These are phyloP conservation scores for Phyllostomus hastatus DNA, from an alignment of 2,113 vertebrate species.

Conservation along the genomic window DNA sequence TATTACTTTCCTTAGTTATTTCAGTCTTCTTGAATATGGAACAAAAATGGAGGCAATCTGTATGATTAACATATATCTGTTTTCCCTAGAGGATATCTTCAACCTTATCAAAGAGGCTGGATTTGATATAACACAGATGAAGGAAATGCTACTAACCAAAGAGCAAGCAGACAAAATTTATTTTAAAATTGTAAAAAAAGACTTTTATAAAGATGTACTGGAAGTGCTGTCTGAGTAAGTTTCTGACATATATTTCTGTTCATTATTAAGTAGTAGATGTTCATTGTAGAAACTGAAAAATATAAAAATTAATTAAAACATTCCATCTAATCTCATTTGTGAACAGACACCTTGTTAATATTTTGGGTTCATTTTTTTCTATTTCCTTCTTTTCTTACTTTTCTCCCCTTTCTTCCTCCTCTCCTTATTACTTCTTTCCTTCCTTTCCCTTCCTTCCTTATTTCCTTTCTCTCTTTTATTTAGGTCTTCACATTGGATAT, in stretches of 20 bases:
- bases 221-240: slow-evolving; percentile 60
- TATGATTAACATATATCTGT: neutral
- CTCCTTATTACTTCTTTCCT: neutral
- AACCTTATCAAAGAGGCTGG: neutral
- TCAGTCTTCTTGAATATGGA: neutral
- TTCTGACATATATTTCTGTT: neutral
- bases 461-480: neutral
- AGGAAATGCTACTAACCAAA: neutral
- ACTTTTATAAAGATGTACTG: slow-evolving; percentile 48
- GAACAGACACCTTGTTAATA: neutral
- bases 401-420: neutral
- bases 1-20: neutral
- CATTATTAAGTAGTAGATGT: neutral
- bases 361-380: neutral
- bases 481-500: neutral
- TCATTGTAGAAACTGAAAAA: slow-evolving; percentile 20
- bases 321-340: neutral
- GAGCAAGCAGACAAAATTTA: slow-evolving; percentile 26
- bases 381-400: neutral
- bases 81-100: slow-evolving; percentile 60
- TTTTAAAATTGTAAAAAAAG: slow-evolving; percentile 28
- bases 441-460: accelerated
- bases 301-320: neutral
- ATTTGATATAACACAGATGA: slow-evolving; percentile 46
- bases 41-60: neutral